A percentile compares a stretch with the other conserved stretches of the same genome.
phyloP scores from a whole-genome alignment of 1,140 invertebrate species.

The Philopotamus ludificatus region DNA sequence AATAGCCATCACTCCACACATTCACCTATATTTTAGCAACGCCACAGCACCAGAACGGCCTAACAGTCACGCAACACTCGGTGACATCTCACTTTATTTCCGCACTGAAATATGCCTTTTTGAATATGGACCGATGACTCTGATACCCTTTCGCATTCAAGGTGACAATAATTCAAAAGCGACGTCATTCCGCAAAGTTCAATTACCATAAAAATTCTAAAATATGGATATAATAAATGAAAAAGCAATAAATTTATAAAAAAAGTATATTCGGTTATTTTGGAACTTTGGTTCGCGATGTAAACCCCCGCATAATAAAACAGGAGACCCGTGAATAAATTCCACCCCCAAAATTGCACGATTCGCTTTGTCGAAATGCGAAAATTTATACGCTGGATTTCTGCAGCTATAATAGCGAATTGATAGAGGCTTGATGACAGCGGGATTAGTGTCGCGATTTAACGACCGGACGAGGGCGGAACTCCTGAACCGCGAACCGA shows the following conservation, averaged over 20 bases:
- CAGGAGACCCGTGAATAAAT: constrained; percentile 12
- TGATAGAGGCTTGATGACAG: constrained; percentile 41
- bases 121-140: neutral
- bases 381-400: constrained; percentile 21
- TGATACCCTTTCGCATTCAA: neutral
- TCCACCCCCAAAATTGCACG: constrained; percentile 2
- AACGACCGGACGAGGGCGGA: constrained; percentile 22
- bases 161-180: too few species aligned
- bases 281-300: neutral
- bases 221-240: constrained; percentile 4
- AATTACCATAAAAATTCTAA: too few species aligned
- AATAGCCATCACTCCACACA: constrained; percentile 19
- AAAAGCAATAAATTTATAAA: too few species aligned
- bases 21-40: neutral
- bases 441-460: constrained; percentile 41
- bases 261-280: neutral
- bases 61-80: neutral
- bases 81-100: too few species aligned
- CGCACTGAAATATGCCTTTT: constrained; percentile 2
- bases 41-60: neutral
- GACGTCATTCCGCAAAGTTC: too few species aligned
- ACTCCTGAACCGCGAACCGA: constrained; percentile 18
- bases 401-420: constrained; percentile 33
- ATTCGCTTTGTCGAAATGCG: constrained; percentile 6
- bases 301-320: constrained; percentile 32